Base-by-base conservation (phyloP, 2,797 vertebrate genomes). In the Serranus cabrilla region DNA sequence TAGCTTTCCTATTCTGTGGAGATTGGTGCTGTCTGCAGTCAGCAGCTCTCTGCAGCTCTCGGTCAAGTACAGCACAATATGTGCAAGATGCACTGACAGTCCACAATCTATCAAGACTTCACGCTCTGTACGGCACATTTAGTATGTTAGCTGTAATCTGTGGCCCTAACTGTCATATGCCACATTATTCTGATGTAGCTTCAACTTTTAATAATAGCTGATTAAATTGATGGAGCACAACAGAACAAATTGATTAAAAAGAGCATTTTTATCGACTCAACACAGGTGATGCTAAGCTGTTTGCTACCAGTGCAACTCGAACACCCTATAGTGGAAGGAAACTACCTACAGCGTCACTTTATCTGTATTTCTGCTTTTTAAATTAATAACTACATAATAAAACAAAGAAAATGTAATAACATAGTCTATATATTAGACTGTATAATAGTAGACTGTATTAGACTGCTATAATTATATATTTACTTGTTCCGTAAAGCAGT, bases 51-150 rank as follows among this genome's bases (percentile, higher is more conserved):
- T 2, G 9, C 6, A 31, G 18, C n/a, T 4, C 11, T 0, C 1
- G 58, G 23, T 34, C 18, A 52, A 45, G 58, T 25, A 20, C 40
- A 21, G 34, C 13, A 34, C 46, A 23, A 3, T 40, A 31, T 71
- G 76, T 74, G 57, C 31, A 56, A 25, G 45, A 63, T 71, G 40
- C 43, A 43, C 21, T 43, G 65, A 69, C 7, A 45, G 12, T 42
- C 34, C 55, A 37, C n/a, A 11, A 58, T 54, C 47, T 8, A 25
- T 31, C 16, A 12, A 40, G 2, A 31, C 18, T 10, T 23, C 37
- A 50, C 46, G 60, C 7, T 16, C 23, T 42, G 55, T 11, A 34
- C 34, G 34, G 5, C 18, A 4, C 17, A 3, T 64, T 21, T 17
- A 5, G 10, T 58, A 70, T 17, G 8, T 14, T 52, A 9, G 6